Evolutionary conservation across 2,797 vertebrate genomes (phyloP).

Genomic region (Borostomias antarcticus): DNA sequence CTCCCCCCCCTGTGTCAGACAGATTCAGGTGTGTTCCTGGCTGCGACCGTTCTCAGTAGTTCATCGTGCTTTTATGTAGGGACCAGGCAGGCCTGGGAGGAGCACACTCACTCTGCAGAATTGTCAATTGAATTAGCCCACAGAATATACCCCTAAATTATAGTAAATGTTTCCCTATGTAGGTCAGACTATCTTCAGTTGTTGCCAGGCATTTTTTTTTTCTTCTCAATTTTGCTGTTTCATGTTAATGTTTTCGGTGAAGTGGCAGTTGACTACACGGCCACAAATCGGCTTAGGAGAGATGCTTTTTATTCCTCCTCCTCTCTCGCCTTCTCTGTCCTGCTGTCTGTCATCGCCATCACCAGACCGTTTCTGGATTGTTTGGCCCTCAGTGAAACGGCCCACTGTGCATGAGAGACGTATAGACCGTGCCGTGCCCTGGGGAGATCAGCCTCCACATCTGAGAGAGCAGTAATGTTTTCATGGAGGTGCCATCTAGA

Average conservation of each 20-base stretch:
- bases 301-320: conserved; percentile 30
- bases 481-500: no score
- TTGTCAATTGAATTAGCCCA: conserved; percentile 39
- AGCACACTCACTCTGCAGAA: conserved; percentile 29
- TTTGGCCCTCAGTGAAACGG: conserved; percentile 62
- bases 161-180: conserved; percentile 49
- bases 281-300: no score
- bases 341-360: conserved; percentile 54
- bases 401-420: conserved; percentile 50
- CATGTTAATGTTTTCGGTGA: conserved; percentile 42
- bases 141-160: conserved; percentile 35
- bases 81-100: not conserved
- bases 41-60: conserved; percentile 17
- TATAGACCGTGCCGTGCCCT: no score
- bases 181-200: conserved; percentile 59
- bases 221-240: conserved; percentile 56
- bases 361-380: conserved; percentile 53
- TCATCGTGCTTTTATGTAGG: conserved; percentile 25
- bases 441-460: no score
- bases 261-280: conserved; percentile 48
- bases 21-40: conserved; percentile 2
- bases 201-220: conserved; percentile 51
- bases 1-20: not conserved
- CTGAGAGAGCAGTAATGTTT: no score
- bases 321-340: not conserved